A percentile compares a stretch with the other conserved stretches of the same genome.
Evolutionary conservation across 2,113 vertebrate genomes (phyloP).

Genomic region (Gorsachius goisagi): DNA sequence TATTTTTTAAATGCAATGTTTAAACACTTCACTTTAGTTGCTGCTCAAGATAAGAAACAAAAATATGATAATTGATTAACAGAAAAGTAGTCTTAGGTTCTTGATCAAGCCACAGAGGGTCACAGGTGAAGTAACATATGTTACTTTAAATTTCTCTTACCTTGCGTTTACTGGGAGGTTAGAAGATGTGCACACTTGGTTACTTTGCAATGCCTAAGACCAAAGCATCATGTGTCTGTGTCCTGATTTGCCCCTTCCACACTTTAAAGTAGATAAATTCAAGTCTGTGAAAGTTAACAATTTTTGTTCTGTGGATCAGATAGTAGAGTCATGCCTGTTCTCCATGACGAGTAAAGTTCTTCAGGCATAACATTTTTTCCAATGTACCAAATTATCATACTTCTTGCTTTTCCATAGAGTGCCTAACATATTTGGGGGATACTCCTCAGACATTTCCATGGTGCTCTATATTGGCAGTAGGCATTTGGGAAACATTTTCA

Average conservation of each 20-base stretch:
- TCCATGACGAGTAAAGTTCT: not conserved
- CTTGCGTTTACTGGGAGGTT: not conserved
- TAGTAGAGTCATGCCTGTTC: not conserved
- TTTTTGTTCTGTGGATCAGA: not conserved
- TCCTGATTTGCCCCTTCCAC: not conserved
- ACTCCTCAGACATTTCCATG: not conserved
- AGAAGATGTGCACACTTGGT: not conserved
- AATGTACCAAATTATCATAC: not conserved
- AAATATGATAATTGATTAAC: not conserved
- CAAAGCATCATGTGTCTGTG: not conserved
- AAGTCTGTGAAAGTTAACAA: not conserved
- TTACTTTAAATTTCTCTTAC: not conserved
- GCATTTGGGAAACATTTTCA: not conserved
- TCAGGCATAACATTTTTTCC: not conserved
- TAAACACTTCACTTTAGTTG: not conserved
- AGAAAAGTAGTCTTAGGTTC: not conserved
- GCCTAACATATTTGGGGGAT: not conserved
- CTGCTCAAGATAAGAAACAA: not conserved
- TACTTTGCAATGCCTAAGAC: not conserved
- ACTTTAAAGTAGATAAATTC: not conserved
- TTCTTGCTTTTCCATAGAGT: not conserved
- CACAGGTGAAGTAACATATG: not conserved
- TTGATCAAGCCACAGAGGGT: not conserved
- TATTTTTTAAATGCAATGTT: not conserved
- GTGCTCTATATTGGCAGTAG: not conserved